Base-by-base conservation (phyloP, 2,888 invertebrate genomes). In the Ceramica pisi region DNA sequence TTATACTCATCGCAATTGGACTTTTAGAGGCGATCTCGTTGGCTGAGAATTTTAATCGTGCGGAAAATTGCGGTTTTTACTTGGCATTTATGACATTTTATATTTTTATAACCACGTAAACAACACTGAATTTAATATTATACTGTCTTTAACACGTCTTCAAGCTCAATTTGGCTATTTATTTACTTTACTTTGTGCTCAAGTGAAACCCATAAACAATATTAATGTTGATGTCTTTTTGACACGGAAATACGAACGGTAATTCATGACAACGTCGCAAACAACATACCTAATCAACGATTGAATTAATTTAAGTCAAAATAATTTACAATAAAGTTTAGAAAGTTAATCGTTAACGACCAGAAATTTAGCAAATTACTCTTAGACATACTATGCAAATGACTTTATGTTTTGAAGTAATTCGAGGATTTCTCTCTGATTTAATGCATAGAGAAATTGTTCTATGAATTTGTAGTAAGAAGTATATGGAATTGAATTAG, bases 281-380 rank as follows among this genome's bases (percentile, higher is more conserved):
- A 57, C 16, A 26, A 66, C 12, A 14, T 53, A 56, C 16, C 19
- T 23, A n/a, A 82, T 63, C 23, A 44, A 56, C n/a, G 16, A 31
- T 64, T 50, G 26, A 59, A 65, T 70, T 23, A 70, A 84, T 80
- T 72, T 72, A 65, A 65, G 23, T 68, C 31, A 60, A 68, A 64
- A 79, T 63, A 74, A 76, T 71, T 75, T 74, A 72, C 50, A 51
- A 70, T 50, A 66, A 56, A 44, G 8, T 55, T 83, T 83, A 80
- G 83, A 83, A 84, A 84, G 63, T 71, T 44, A 70, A 77, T 69
- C 53, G 44, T 19, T 23, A 19, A 55, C 51, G 61, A 50, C 56
- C 48, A 71, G 66, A 69, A 41, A 66, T 75, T 70, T 50, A 75
- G 44, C 26, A 44, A 69, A 75, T 71, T 56, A 60, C 12, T 26